A percentile compares a stretch with the other conserved stretches of the same genome.
These are phyloP conservation scores for Pangasius djambal DNA, from an alignment of 2,797 vertebrate species.

Conservation along the genomic window DNA sequence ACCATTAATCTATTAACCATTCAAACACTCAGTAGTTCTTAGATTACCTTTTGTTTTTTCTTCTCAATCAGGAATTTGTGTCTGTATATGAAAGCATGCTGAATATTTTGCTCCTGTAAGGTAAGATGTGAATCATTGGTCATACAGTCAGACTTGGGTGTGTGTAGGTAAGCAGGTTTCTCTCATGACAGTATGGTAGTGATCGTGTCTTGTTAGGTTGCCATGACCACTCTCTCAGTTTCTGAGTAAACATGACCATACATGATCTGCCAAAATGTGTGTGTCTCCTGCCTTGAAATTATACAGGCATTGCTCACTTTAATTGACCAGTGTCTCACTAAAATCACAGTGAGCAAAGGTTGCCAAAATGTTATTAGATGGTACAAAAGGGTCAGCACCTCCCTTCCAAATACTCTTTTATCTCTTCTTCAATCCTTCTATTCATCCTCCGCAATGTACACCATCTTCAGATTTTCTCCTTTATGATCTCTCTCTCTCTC, in stretches of 20 bases:
- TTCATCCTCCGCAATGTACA: background rate
- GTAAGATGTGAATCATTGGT: background rate
- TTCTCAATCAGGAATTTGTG: background rate
- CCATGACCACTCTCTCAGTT: constrained; percentile 5
- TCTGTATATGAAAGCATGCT: background rate
- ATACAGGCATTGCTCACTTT: background rate
- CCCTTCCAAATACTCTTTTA: background rate
- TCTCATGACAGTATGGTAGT: background rate
- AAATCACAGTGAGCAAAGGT: background rate
- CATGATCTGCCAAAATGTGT: background rate
- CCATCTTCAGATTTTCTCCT: background rate
- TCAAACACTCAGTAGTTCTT: background rate
- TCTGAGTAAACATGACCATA: constrained; percentile 1
- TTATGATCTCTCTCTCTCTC: constrained; percentile 18
- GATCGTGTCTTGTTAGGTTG: background rate
- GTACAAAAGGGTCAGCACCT: background rate
- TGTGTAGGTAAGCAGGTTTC: background rate
- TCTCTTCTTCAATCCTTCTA: background rate
- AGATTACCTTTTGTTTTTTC: background rate
- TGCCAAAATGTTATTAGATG: background rate
- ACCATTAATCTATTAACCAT: no score
- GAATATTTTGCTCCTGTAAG: background rate
- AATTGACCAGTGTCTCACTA: background rate
- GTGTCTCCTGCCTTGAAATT: background rate
- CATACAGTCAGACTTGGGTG: background rate